Evolutionary conservation across 2,888 invertebrate species (phyloP).

Genomic region (Ophioninae sp.): DNA sequence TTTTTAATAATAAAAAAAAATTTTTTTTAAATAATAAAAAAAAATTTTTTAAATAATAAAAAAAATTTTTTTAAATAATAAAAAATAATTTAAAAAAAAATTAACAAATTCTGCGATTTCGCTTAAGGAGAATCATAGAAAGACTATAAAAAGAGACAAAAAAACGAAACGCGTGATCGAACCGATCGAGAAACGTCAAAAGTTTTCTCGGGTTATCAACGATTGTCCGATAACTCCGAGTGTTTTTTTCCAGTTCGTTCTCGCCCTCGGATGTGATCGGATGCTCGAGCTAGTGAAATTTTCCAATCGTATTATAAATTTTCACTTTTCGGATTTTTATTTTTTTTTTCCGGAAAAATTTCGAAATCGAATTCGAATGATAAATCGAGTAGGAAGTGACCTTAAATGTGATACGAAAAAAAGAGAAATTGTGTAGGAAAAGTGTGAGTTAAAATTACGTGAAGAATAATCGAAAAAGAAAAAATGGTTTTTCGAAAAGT

Average conservation of each 20-base stretch:
- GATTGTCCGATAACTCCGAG: neutral
- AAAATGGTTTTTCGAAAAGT: neutral
- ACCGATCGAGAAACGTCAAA: slow-evolving; percentile 20
- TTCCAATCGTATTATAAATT: neutral
- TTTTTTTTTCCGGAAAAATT: neutral
- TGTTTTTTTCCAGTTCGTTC: slow-evolving; percentile 25
- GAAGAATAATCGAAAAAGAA: neutral
- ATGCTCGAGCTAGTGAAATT: neutral
- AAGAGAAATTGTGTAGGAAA: neutral
- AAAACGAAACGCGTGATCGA: neutral
- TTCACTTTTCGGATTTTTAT: neutral
- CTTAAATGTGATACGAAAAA: neutral
- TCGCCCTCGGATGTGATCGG: neutral
- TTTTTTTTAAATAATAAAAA: too few relatives aligned
- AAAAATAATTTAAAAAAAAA: too few relatives aligned
- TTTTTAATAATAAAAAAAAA: too few relatives aligned
- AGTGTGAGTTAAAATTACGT: neutral
- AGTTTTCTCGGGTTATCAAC: slow-evolving; percentile 3
- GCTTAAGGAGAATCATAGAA: neutral
- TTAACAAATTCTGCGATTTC: neutral
- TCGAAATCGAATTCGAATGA: neutral
- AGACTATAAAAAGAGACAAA: neutral
- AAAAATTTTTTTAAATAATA: too few relatives aligned
- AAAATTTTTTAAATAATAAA: too few relatives aligned
- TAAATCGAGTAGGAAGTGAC: neutral